Conservation (phyloP, 2,113 vertebrate genomes). For the Parus major region DNA sequence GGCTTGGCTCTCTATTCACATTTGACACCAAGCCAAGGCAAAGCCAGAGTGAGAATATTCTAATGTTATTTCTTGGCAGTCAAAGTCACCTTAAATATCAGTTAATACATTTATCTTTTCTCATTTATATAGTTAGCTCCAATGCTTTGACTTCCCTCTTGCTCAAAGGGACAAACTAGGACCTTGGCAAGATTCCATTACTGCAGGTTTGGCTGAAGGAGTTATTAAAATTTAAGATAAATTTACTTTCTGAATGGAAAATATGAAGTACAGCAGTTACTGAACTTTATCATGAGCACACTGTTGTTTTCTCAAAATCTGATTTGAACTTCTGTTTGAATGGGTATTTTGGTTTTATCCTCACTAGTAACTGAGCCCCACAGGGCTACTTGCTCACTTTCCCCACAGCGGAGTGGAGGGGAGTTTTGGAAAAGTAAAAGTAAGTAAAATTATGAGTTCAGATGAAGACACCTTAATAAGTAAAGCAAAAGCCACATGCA, state of each 20-base stretch:
- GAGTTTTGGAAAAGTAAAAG: not conserved
- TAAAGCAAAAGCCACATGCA: not conserved
- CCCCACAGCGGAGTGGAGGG: no score
- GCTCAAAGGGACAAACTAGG: not conserved
- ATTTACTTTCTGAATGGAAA: not conserved
- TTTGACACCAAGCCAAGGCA: constrained; percentile 13
- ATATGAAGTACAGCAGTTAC: not conserved
- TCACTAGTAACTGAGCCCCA: not conserved
- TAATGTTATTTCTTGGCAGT: constrained; percentile 44
- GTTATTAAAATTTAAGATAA: not conserved
- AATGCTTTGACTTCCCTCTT: not conserved
- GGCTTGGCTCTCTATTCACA: constrained; percentile 11
- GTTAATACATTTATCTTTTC: constrained; percentile 32
- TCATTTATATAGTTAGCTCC: not conserved
- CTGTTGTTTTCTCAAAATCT: not conserved
- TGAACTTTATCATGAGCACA: not conserved
- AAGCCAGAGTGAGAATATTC: constrained; percentile 27
- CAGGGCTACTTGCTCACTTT: not conserved
- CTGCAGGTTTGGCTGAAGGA: not conserved
- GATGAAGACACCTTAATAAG: not conserved
- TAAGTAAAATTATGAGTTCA: not conserved
- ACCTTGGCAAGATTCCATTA: not conserved
- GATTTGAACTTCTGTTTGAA: not conserved
- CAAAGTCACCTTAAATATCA: constrained; percentile 17
- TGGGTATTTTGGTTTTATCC: not conserved